Percentiles rank a stretch among this genome's conserved stretches.
These are phyloP conservation scores for Pseudoatta argentina DNA, from an alignment of 1,140 invertebrate species.

Conservation along the genomic window DNA sequence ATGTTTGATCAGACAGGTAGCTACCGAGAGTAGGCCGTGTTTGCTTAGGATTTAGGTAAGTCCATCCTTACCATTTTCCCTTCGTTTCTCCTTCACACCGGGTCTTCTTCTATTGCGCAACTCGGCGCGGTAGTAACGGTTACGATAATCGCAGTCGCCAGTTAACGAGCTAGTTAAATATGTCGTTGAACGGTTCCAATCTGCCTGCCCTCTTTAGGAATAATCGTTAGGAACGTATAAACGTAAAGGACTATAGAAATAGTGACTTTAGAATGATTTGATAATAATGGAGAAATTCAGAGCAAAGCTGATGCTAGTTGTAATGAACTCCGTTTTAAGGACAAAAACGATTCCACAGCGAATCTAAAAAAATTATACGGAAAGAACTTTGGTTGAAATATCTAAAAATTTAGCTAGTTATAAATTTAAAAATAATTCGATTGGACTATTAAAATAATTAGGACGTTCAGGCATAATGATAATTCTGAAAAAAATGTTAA, in stretches of 20 bases:
- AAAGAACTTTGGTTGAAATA: too few relatives aligned
- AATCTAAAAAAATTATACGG: too few relatives aligned
- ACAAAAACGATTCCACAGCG: background rate
- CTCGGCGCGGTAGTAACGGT: conserved; percentile 25
- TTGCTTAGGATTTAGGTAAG: conserved; percentile 80
- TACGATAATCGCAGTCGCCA: conserved; percentile 54
- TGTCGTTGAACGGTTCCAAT: conserved; percentile 20
- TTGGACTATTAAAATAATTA: too few relatives aligned
- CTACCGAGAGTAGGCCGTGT: conserved; percentile 67
- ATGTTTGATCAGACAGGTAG: conserved; percentile 81
- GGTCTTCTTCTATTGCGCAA: conserved; percentile 28
- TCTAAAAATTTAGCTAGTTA: too few relatives aligned
- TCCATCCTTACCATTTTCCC: conserved; percentile 28
- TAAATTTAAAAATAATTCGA: too few relatives aligned
- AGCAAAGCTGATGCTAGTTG: background rate
- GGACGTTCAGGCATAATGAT: too few relatives aligned
- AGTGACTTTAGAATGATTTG: background rate
- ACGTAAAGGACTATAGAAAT: conserved; percentile 26
- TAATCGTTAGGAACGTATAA: background rate
- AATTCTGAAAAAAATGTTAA: too few relatives aligned
- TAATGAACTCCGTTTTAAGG: background rate
- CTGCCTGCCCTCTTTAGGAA: conserved; percentile 20
- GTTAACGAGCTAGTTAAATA: conserved; percentile 65
- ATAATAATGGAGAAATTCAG: background rate
- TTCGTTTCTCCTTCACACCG: background rate